Base-by-base conservation (phyloP, 2,888 invertebrate genomes). In the Phalera bucephala region DNA sequence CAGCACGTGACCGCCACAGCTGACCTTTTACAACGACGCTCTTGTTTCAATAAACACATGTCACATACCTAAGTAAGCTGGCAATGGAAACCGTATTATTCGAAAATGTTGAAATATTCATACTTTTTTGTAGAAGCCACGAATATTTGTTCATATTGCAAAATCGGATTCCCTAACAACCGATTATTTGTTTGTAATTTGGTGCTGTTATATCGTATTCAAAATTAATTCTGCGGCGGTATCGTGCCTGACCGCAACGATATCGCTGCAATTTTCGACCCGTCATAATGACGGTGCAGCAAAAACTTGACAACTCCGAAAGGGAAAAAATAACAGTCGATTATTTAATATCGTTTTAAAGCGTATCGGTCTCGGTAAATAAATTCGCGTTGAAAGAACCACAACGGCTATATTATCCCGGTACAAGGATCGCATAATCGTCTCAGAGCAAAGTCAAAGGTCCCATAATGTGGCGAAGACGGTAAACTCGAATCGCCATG, bases 181-280 rank as follows among this genome's bases (percentile, higher is more conserved):
- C 48, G 63, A 60, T 66, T 66, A 63, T 60, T 62, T 60, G 44
- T 64, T 54, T 61, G 60, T 80, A 80, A 82, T 82, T 79, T 61
- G 65, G 64, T 51, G 75, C 83, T 82, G 83, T 85, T 85, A 79
- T 76, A 80, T 76, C 72, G 63, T 61, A 80, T 72, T 65, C 64
- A 50, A 80, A 80, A 78, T 81, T 83, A 84, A 86, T 84, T 79
- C 80, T 77, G 73, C 70, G 71, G 79, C 73, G 66, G 68, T 70
- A 66, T 76, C 66, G 59, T 66, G 57, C 54, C 69, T 61, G 62
- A 71, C 72, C 79, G 65, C 74, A 70, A 47, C 67, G 68, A 66
- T 72, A 72, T 57, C 55, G 57, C 61, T 80, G 79, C 81, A 79
- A 80, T 80, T 74, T 72, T 43, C 53, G 70, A 65, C 57, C 73